phyloP scores from a whole-genome alignment of 2,113 vertebrate genomes.

The Strix aluco region DNA sequence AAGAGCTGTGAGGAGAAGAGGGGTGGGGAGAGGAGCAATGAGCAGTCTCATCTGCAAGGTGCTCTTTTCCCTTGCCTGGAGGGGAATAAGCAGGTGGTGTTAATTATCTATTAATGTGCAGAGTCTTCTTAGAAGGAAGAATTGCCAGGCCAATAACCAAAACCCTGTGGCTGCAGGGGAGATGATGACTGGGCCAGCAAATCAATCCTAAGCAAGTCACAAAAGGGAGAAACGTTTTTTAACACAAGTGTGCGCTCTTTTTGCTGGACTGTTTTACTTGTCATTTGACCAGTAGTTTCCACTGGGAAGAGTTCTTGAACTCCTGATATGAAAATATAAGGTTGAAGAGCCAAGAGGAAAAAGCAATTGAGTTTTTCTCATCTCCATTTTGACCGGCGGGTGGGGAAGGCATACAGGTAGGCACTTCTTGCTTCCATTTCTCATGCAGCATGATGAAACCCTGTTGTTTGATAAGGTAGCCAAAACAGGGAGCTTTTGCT shows the following conservation, averaged over 20 bases:
- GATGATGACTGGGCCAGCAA: neutral
- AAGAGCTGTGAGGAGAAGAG: neutral
- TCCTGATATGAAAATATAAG: neutral
- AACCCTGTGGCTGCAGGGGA: neutral
- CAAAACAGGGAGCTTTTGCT: neutral
- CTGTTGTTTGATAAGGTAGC: neutral
- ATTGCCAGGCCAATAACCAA: neutral
- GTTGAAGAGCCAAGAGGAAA: neutral
- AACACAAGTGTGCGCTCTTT: rapidly evolving
- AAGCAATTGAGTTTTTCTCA: neutral
- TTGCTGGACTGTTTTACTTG: neutral
- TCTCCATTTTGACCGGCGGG: neutral
- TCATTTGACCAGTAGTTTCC: neutral
- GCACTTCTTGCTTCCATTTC: neutral
- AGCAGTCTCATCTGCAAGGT: neutral
- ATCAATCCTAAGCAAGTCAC: neutral
- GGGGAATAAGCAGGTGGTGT: neutral
- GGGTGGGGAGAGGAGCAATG: neutral
- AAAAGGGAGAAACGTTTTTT: neutral
- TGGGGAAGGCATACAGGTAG: neutral
- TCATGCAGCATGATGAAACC: neutral
- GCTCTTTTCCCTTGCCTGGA: neutral
- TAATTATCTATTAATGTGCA: neutral
- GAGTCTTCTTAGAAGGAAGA: neutral
- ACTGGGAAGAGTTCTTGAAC: neutral